phyloP scores from a whole-genome alignment of 1,140 invertebrate species.

The Odontomachus brunneus region DNA sequence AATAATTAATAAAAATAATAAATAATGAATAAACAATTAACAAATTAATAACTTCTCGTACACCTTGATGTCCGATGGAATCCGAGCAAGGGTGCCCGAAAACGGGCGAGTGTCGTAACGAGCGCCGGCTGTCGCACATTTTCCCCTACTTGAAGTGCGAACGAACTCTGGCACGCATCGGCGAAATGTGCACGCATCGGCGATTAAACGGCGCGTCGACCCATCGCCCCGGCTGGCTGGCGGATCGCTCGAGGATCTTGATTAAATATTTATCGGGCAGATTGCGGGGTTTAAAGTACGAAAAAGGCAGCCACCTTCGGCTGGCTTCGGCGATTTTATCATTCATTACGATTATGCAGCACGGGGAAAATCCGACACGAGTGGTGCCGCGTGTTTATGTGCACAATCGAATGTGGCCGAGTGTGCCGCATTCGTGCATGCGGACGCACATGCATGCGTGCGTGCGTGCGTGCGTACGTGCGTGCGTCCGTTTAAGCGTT shows the following conservation, averaged over 20 bases:
- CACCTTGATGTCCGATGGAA: too few species aligned
- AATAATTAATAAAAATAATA: too few species aligned
- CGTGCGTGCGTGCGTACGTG: too few species aligned
- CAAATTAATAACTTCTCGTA: too few species aligned
- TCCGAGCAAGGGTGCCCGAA: too few species aligned
- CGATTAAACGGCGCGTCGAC: constrained; percentile 24
- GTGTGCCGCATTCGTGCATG: too few species aligned
- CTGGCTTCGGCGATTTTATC: not conserved
- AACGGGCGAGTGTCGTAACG: too few species aligned
- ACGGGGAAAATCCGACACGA: not conserved
- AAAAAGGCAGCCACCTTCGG: constrained; percentile 7
- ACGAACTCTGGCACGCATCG: not conserved
- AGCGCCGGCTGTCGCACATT: too few species aligned
- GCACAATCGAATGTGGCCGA: not conserved
- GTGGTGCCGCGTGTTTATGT: not conserved
- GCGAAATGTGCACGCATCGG: not conserved
- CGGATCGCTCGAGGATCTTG: constrained; percentile 10
- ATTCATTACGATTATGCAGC: not conserved
- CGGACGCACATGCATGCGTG: too few species aligned
- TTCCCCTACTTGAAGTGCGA: not conserved
- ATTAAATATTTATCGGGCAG: constrained; percentile 49
- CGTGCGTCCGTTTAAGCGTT: too few species aligned
- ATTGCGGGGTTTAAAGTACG: constrained; percentile 59
- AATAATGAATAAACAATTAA: too few species aligned
- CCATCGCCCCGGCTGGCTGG: not conserved